Evolutionary conservation across 1,140 invertebrate species (phyloP).

Genomic region (Drosophila mojavensis): DNA sequence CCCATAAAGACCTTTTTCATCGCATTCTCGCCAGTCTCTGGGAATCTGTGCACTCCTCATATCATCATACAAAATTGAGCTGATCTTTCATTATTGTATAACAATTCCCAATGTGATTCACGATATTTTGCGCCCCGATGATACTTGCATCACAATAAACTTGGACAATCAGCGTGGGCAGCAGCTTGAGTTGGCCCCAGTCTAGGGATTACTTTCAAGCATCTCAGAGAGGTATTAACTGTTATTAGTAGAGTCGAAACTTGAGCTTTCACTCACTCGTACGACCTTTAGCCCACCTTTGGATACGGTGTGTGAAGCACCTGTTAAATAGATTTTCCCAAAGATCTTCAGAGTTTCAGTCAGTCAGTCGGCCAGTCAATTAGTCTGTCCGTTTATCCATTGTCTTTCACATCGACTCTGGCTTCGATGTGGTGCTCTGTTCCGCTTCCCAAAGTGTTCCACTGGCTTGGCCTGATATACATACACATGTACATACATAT

Average conservation of each 20-base stretch:
- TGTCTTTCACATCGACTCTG: background rate
- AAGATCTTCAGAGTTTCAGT: no score
- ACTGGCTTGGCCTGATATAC: constrained; percentile 6
- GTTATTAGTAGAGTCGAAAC: no score
- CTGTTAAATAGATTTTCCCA: no score
- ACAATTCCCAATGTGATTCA: constrained; percentile 8
- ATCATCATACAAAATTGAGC: constrained; percentile 16
- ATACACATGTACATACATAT: no score
- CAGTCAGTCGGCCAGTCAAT: no score
- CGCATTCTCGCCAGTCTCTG: background rate
- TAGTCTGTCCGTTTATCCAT: no score
- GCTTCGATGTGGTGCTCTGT: background rate
- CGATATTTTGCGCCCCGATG: background rate
- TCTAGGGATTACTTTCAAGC: no score
- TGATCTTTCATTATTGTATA: constrained; percentile 21
- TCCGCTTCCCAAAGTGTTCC: background rate
- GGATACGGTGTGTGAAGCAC: no score
- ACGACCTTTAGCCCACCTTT: no score
- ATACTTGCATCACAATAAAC: background rate
- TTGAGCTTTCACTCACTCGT: no score
- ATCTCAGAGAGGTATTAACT: no score
- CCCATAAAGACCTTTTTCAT: constrained; percentile 23
- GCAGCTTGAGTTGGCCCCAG: background rate
- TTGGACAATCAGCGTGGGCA: background rate
- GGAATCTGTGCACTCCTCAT: background rate